Base-by-base conservation (phyloP, 2,113 vertebrate species). In the Periophthalmus modestus region DNA sequence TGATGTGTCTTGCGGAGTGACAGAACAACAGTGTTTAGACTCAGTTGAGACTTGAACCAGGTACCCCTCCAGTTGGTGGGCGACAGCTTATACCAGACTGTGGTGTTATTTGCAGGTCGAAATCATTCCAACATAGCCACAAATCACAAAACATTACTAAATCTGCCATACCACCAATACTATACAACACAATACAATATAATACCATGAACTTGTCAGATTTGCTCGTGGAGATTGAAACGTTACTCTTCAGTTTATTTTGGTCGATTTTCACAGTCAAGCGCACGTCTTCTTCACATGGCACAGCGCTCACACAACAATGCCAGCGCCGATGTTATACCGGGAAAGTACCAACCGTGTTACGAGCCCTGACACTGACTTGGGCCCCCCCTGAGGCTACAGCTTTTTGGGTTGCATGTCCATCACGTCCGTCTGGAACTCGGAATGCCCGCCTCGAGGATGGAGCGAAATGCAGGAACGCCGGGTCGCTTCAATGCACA, bases 361-460 rank as follows among this genome's bases (percentile, higher is more conserved):
- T 39, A 65, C 43, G 59, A 62, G 62, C 34, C 36, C 62, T 39
- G 62, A 65, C 62, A 65, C 34, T 39, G 34, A 65, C 62, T 39
- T 19, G 11, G 7, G 57, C 18, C 62, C 19, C 33, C n/a, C n/a
- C n/a, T n/a, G 62, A 12, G 62, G 62, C 62, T 10, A 4, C 1
- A 21, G 62, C 16, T 65, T 65, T 65, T 65, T 65, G 62, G 62
- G 62, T 43, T 65, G 62, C 33, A 65, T 12, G 62, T 65, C 62
- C 62, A 65, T 65, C 62, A 65, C 62, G 62, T 65, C 34, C 19
- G 16, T 65, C 34, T 65, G 62, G 34, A 43, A n/a, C 34, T 43
- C 34, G n/a, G 19, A 2, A 3, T 43, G 19, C 33, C n/a, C n/a
- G n/a, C 62, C 62, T 39, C 34, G 21, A 14, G 23, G 23, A 23